Conservation (phyloP, 2,797 vertebrate genomes). For the Phalloptychus januarius region DNA sequence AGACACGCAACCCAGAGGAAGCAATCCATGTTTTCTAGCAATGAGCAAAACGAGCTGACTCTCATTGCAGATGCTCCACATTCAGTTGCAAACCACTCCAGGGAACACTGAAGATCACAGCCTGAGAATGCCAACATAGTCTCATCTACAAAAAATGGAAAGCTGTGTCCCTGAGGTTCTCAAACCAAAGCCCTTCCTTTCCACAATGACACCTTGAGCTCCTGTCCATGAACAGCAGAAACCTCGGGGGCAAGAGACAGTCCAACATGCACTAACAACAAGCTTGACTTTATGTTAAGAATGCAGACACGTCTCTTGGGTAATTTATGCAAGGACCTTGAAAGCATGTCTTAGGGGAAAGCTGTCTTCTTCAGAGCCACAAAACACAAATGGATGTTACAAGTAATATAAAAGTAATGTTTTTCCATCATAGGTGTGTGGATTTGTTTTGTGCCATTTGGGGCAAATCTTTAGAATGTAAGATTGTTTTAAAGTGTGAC, state of each 20-base stretch:
- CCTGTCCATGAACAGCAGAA: background rate
- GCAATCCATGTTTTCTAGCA: background rate
- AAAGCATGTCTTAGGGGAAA: background rate
- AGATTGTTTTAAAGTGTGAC: too few relatives aligned
- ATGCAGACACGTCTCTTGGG: background rate
- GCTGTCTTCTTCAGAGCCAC: background rate
- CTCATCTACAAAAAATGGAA: background rate
- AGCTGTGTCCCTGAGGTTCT: background rate
- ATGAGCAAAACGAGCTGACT: background rate
- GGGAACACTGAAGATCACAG: background rate
- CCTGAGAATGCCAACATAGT: background rate
- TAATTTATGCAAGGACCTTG: background rate
- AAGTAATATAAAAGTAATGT: too few relatives aligned
- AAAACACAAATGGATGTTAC: too few relatives aligned
- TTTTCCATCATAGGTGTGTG: rapidly evolving
- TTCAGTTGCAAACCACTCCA: background rate
- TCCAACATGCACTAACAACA: background rate
- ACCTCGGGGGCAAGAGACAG: background rate
- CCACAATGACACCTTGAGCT: background rate
- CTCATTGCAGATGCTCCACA: background rate
- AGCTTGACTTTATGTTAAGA: background rate
- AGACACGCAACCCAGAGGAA: background rate
- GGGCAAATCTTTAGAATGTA: too few relatives aligned
- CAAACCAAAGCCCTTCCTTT: background rate
- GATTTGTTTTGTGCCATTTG: too few relatives aligned